Percentiles rank a stretch among this genome's conserved stretches.
These are phyloP conservation scores for Biston stratarius DNA, from an alignment of 2,888 invertebrate species.

Conservation along the genomic window DNA sequence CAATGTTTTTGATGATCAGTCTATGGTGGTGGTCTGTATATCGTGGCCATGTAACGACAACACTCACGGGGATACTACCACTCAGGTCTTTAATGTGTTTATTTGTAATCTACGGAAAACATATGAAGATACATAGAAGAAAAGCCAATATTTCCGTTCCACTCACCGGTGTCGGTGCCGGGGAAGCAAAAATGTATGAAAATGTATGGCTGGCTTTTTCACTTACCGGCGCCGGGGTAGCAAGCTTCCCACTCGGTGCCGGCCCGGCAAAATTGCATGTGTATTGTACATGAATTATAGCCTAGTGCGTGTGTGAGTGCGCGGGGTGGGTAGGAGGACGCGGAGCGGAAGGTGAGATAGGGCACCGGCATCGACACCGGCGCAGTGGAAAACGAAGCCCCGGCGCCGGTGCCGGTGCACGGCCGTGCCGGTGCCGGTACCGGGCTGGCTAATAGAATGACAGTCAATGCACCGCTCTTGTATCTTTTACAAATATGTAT, in stretches of 20 bases:
- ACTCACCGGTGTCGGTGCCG: no score
- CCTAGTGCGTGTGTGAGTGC: background rate
- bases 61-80: constrained; percentile 56
- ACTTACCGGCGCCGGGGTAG: constrained; percentile 1
- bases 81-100: constrained; percentile 58
- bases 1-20: constrained; percentile 72
- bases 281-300: background rate
- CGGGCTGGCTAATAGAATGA: no score
- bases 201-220: background rate
- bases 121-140: no score
- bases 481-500: no score
- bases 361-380: background rate
- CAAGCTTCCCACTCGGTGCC: constrained; percentile 2
- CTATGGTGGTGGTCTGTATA: constrained; percentile 66
- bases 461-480: no score
- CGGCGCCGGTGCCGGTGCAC: background rate
- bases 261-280: background rate
- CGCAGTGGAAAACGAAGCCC: background rate
- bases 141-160: no score
- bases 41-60: constrained; percentile 68
- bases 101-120: no score
- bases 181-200: background rate
- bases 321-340: no score
- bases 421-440: no score
- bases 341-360: no score